A percentile compares a stretch with the other conserved stretches of the same genome.
Conservation (phyloP, 2,113 vertebrate genomes). For the Channa maculata region DNA sequence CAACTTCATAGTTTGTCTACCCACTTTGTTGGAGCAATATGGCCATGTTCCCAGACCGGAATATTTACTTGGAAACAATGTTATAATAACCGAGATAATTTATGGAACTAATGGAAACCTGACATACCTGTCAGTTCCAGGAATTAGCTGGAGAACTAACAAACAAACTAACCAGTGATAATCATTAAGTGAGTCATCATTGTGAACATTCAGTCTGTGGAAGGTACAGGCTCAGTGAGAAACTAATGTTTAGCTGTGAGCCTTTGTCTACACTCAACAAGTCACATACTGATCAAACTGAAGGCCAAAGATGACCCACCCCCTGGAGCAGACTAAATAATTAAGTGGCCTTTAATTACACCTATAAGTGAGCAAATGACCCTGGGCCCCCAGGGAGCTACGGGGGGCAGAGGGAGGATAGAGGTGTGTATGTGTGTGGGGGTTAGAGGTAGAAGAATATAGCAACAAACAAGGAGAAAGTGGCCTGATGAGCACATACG, state of each 20-base stretch:
- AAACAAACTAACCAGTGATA: background rate
- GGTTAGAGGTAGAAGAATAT: constrained; percentile 30
- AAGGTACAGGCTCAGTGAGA: constrained; percentile 4
- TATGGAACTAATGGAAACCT: too few relatives aligned
- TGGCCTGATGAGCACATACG: constrained; percentile 54
- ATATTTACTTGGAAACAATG: background rate
- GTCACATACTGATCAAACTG: constrained; percentile 67
- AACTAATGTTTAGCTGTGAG: constrained; percentile 39
- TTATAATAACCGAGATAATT: background rate
- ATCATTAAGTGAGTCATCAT: background rate
- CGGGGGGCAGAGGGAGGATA: constrained; percentile 17
- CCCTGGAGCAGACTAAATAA: constrained; percentile 77
- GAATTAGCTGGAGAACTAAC: background rate
- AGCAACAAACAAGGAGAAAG: constrained; percentile 59
- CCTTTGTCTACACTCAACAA: constrained; percentile 35
- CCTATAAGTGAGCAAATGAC: constrained; percentile 77
- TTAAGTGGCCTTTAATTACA: constrained; percentile 84
- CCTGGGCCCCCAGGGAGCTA: constrained; percentile 52
- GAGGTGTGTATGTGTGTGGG: constrained; percentile 3
- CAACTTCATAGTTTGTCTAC: too few relatives aligned
- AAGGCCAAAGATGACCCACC: constrained; percentile 55
- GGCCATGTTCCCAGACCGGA: background rate
- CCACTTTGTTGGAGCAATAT: background rate
- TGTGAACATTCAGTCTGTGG: constrained; percentile 8
- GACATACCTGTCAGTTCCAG: too few relatives aligned